Evolutionary conservation across 2,113 vertebrate species (phyloP).

Genomic region (Melanotaenia duboulayi): DNA sequence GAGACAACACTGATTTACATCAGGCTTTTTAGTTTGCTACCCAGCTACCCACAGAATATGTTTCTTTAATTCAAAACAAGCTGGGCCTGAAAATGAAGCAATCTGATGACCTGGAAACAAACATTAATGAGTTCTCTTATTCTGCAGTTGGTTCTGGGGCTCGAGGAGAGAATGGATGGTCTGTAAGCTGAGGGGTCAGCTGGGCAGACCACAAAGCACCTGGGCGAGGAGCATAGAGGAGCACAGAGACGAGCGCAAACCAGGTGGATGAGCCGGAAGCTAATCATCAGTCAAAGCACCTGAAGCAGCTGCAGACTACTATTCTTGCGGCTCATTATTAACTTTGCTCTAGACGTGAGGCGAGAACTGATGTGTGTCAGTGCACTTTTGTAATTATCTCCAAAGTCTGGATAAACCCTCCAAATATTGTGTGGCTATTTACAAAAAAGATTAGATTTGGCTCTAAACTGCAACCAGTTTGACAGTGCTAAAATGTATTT

Average conservation of each 20-base stretch:
- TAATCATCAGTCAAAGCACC: conserved; percentile 28
- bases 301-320: conserved; percentile 14
- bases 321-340: too few relatives aligned
- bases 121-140: neutral
- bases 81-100: neutral
- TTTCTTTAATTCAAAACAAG: neutral
- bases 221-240: conserved; percentile 42
- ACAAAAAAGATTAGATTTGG: neutral
- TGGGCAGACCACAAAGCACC: conserved; percentile 34
- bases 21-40: conserved; percentile 9
- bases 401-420: too few relatives aligned
- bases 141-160: neutral
- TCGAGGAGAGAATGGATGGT: neutral
- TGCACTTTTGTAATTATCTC: too few relatives aligned
- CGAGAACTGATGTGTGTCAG: too few relatives aligned
- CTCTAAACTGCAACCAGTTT: neutral
- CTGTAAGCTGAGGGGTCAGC: conserved; percentile 10
- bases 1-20: neutral
- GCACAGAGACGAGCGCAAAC: conserved; percentile 15
- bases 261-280: conserved; percentile 37
- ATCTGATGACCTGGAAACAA: too few relatives aligned
- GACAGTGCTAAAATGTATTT: neutral
- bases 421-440: neutral
- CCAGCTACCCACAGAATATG: neutral
- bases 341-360: too few relatives aligned